A percentile compares a stretch with the other conserved stretches of the same genome.
Evolutionary conservation across 2,113 vertebrate genomes (phyloP).

Genomic region (Cryptotis parvus): DNA sequence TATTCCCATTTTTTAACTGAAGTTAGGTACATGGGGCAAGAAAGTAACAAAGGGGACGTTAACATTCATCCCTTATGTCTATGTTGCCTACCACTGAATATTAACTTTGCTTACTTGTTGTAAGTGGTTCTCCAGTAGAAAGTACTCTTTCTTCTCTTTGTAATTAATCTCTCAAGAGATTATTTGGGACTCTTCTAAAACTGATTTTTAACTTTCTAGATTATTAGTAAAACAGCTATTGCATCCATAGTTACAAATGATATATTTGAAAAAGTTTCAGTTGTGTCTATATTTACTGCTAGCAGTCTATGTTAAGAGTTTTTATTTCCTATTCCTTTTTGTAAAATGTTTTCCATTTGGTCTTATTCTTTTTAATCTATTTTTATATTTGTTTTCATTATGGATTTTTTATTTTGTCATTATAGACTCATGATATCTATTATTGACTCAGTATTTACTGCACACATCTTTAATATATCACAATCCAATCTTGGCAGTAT

Average conservation of each 20-base stretch:
- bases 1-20: background rate
- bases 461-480: background rate
- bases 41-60: background rate
- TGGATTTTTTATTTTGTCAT: no score
- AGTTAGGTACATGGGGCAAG: background rate
- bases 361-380: background rate
- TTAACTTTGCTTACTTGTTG: background rate
- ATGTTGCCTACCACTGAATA: background rate
- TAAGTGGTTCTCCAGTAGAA: background rate
- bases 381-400: background rate
- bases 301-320: background rate
- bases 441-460: background rate
- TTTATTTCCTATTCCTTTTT: constrained; percentile 2
- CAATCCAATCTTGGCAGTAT: background rate
- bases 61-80: background rate
- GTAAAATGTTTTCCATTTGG: background rate
- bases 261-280: background rate
- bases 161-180: constrained; percentile 1
- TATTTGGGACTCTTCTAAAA: background rate
- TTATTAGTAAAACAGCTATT: background rate
- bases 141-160: constrained; percentile 12
- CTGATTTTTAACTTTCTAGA: background rate
- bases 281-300: constrained; percentile 1
- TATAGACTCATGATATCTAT: background rate
- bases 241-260: background rate